These are phyloP conservation scores for Phyllostomus hastatus DNA, from an alignment of 2,113 vertebrate genomes.

Conservation along the genomic window DNA sequence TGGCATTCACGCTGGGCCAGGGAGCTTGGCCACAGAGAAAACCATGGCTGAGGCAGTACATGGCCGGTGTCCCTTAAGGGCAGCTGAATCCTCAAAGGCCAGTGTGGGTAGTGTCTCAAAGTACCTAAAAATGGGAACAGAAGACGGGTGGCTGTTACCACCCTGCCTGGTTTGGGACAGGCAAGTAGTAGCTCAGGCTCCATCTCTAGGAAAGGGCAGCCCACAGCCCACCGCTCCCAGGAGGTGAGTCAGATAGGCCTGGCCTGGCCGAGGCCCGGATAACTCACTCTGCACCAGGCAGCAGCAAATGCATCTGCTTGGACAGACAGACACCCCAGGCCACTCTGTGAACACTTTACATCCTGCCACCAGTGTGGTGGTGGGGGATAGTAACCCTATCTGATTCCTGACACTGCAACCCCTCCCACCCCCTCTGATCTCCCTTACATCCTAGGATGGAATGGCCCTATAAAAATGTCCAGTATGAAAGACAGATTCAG, in stretches of 20 bases:
- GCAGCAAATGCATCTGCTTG: not conserved
- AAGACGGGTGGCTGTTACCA: not conserved
- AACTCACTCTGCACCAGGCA: not conserved
- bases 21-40: not conserved
- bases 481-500: slow-evolving; percentile 69
- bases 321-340: not conserved
- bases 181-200: not conserved
- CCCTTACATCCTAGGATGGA: slow-evolving; percentile 70
- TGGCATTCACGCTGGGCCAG: too few relatives aligned
- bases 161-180: not conserved
- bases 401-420: slow-evolving; percentile 32
- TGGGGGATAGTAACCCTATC: slow-evolving; percentile 52
- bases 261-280: not conserved
- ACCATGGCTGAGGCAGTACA: rapidly evolving
- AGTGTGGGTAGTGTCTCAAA: not conserved
- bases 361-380: slow-evolving; percentile 31
- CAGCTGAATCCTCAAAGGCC: not conserved
- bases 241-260: not conserved
- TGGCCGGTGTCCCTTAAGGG: not conserved
- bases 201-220: not conserved
- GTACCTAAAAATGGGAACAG: not conserved
- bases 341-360: not conserved
- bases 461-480: slow-evolving; percentile 72
- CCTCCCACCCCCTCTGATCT: slow-evolving; percentile 66
- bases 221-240: not conserved